Conservation (phyloP, 2,113 vertebrate genomes). For the Procavia capensis region DNA sequence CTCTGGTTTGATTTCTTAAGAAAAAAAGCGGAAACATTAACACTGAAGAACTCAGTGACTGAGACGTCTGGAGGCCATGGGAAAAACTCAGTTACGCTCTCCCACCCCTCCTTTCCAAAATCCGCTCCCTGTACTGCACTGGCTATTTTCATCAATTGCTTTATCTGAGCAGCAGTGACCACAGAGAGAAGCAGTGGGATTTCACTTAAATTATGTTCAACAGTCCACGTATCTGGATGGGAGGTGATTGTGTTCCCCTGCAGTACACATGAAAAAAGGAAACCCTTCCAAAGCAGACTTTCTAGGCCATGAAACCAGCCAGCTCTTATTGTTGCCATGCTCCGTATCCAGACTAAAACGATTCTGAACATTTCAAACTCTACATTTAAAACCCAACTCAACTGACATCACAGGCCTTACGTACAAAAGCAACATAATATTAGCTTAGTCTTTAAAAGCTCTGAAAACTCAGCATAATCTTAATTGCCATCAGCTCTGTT, state of each 20-base stretch:
- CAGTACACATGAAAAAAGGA: neutral
- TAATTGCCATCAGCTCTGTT: neutral
- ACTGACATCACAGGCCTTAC: neutral
- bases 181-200: neutral
- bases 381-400: neutral
- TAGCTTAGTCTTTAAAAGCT: neutral
- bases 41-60: conserved; percentile 13
- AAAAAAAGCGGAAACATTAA: conserved; percentile 61
- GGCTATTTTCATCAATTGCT: neutral
- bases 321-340: neutral
- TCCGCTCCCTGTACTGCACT: neutral
- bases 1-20: conserved; percentile 57
- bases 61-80: conserved; percentile 2
- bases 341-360: neutral
- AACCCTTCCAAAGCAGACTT: neutral
- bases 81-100: conserved; percentile 45
- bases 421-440: neutral
- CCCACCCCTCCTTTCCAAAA: neutral
- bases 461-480: neutral
- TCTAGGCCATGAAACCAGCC: neutral
- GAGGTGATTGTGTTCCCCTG: neutral
- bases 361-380: conserved; percentile 18
- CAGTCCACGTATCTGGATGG: neutral
- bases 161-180: neutral
- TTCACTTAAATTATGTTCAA: neutral